These are phyloP conservation scores for Rhinoraja longicauda DNA, from an alignment of 2,797 vertebrate genomes.

Conservation along the genomic window DNA sequence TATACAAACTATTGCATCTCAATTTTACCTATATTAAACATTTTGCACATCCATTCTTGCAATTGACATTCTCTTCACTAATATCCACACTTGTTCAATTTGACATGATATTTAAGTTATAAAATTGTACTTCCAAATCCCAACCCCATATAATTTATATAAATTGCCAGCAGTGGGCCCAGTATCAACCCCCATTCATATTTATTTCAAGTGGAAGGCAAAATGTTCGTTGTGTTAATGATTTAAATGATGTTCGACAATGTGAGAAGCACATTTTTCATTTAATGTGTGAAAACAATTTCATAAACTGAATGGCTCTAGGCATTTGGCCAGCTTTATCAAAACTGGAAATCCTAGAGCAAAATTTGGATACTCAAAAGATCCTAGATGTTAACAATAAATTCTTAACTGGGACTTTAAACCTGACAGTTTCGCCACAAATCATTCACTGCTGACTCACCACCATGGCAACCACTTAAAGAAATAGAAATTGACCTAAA, in stretches of 20 bases:
- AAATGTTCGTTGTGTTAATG: neutral
- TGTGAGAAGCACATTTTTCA: neutral
- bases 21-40: neutral
- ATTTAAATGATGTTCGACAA: neutral
- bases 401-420: neutral
- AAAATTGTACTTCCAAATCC: too few species aligned
- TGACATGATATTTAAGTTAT: too few species aligned
- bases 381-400: neutral
- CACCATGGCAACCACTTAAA: neutral
- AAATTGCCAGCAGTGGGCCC: too few species aligned
- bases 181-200: neutral
- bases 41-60: neutral
- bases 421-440: neutral
- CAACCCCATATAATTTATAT: too few species aligned
- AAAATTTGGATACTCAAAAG: neutral
- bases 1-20: neutral
- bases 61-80: too few species aligned
- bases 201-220: neutral
- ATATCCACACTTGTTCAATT: too few species aligned
- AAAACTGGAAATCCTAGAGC: neutral
- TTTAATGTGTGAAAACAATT: neutral
- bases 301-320: neutral
- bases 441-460: neutral
- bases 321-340: neutral
- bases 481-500: neutral